Evolutionary conservation across 2,797 vertebrate genomes (phyloP).

Genomic region (Thunnus albacares): DNA sequence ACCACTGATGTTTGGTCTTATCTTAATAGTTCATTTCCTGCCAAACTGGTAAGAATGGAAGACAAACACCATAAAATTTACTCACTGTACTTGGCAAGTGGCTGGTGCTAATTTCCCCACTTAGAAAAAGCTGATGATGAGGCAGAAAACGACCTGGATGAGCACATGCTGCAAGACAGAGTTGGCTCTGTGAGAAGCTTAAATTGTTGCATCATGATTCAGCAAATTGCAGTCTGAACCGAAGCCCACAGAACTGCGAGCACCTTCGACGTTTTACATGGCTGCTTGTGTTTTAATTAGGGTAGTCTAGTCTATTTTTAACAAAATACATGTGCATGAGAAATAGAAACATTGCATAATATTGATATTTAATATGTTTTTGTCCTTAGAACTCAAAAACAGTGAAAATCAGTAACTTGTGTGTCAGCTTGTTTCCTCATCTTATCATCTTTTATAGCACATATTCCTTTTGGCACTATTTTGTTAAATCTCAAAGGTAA

Average conservation of each 20-base stretch:
- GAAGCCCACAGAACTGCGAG: slow-evolving; percentile 1
- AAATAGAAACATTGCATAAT: background rate
- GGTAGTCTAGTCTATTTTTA: background rate
- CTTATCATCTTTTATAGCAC: background rate
- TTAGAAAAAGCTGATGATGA: background rate
- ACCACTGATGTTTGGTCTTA: background rate
- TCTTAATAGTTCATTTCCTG: background rate
- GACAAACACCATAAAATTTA: background rate
- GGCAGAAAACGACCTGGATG: background rate
- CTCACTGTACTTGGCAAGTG: background rate
- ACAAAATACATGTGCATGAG: background rate
- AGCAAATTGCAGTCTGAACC: slow-evolving; percentile 23
- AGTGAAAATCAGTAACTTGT: too few species aligned
- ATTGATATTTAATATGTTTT: background rate
- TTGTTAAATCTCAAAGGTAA: background rate
- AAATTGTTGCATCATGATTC: slow-evolving; percentile 39
- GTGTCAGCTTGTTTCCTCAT: background rate
- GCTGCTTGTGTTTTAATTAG: slow-evolving; percentile 5
- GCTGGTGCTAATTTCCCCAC: background rate
- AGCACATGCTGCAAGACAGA: slow-evolving; percentile 14
- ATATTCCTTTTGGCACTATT: too few species aligned
- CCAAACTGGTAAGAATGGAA: background rate
- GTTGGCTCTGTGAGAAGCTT: slow-evolving; percentile 13
- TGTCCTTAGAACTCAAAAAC: background rate
- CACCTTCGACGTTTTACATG: background rate